Evolutionary conservation across 2,113 vertebrate genomes (phyloP), one percentile per base, ranked within the genome.

Genomic region (Corydoras sp.): DNA sequence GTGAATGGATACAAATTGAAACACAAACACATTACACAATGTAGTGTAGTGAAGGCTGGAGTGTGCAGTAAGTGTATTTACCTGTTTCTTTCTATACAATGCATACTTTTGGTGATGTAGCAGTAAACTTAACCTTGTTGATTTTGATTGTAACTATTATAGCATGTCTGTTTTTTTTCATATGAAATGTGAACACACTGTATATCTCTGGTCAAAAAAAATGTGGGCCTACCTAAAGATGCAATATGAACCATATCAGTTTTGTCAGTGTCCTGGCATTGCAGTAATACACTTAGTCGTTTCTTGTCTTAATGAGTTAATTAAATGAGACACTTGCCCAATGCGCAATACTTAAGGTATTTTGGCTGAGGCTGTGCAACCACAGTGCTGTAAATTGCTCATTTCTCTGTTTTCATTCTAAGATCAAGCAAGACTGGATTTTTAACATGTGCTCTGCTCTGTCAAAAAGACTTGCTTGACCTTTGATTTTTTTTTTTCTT

Each of bases 301-400:
- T 76, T 61, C 70, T 70, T 35, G 69, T 69, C 74, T 68, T 77
- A 84, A 83, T 56, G 67, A 84, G 68, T 75, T 83, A 80, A 83
- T 85, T 67, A 66, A 72, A 66, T 62, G 66, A 78, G 64, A 65
- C 71, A 74, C 71, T 68, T 53, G 77, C 79, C 18, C 18, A 24
- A 24, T 88, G 81, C 87, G 77, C 77, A 83, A 80, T 81, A 68
- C 71, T 76, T 58, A 64, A 78, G 77, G 50, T 75, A 80, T 81
- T 80, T 80, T 75, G 79, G 79, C 75, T 69, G 74, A 81, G 75
- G 81, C 79, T 77, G 81, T 78, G 79, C 65, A 80, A 73, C 71
- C 18, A 30, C 62, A 61, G 64, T 79, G 77, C 82, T 54, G 68
- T 75, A 84, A 69, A 72, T 67, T 59, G 80, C 76, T 79, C 76